Percentiles rank a stretch among this genome's conserved stretches.
phyloP scores from a whole-genome alignment of 1,140 invertebrate genomes.

The Sitodiplosis mosellana region DNA sequence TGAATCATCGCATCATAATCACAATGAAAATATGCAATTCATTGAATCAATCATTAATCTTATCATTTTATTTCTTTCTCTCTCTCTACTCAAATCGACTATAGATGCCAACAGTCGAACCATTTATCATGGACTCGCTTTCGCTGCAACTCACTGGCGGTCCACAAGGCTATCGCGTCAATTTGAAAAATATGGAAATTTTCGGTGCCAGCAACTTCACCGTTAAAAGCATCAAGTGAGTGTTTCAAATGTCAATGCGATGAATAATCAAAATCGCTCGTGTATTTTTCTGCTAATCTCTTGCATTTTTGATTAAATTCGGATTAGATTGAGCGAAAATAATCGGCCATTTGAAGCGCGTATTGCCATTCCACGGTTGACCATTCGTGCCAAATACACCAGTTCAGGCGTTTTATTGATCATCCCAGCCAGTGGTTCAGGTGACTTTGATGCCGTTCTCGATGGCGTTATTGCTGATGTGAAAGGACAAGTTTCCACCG shows the following conservation, averaged over 20 bases:
- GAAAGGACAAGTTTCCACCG: constrained; percentile 34
- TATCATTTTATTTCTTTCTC: no score
- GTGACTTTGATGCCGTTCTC: constrained; percentile 47
- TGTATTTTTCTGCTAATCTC: no score
- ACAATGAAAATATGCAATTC: no score
- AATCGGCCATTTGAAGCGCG: constrained; percentile 43
- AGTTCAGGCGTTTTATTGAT: constrained; percentile 50
- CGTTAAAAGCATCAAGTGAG: constrained; percentile 39
- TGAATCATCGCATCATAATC: no score
- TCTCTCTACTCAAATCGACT: no score
- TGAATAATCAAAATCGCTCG: constrained; percentile 2
- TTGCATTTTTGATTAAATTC: no score
- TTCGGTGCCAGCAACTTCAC: constrained; percentile 50
- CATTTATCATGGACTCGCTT: constrained; percentile 48
- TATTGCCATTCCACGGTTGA: constrained; percentile 43
- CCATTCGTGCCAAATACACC: constrained; percentile 46
- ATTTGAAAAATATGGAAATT: constrained; percentile 43
- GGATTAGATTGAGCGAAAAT: constrained; percentile 27
- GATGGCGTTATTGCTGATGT: constrained; percentile 40
- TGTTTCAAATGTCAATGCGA: neutral
- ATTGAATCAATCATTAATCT: no score
- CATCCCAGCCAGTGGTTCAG: constrained; percentile 48
- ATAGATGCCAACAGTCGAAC: constrained; percentile 45
- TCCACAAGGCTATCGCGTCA: constrained; percentile 47
- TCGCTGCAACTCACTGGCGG: constrained; percentile 47